These are phyloP conservation scores for Panopea generosa DNA, from an alignment of 2,888 invertebrate genomes.

Conservation along the genomic window DNA sequence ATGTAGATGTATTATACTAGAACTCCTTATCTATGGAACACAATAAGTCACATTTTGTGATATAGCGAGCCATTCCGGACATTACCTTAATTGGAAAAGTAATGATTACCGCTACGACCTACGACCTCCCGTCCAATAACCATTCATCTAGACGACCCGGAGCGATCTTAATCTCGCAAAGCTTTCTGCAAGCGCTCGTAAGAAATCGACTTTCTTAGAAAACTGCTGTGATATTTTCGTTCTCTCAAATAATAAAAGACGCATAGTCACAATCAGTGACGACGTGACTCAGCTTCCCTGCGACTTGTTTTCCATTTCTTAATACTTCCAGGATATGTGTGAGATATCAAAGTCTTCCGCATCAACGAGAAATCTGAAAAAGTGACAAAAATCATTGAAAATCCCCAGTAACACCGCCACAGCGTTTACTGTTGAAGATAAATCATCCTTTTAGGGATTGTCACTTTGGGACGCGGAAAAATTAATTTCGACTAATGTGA, in stretches of 20 bases:
- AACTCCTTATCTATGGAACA: not conserved
- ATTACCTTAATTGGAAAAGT: constrained; percentile 39
- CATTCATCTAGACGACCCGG: constrained; percentile 6
- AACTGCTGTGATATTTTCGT: too few relatives aligned
- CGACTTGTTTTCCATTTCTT: too few relatives aligned
- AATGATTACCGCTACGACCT: constrained; percentile 28
- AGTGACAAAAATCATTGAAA: too few relatives aligned
- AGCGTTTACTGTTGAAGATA: not conserved
- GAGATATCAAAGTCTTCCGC: too few relatives aligned
- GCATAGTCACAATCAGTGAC: too few relatives aligned
- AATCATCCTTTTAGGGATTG: constrained; percentile 2
- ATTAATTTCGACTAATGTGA: constrained; percentile 5
- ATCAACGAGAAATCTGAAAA: too few relatives aligned
- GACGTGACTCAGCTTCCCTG: too few relatives aligned
- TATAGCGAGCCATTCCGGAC: constrained; percentile 25
- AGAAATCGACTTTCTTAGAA: too few relatives aligned
- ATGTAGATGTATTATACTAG: too few relatives aligned
- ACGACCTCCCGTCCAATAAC: constrained; percentile 24
- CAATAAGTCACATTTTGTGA: constrained; percentile 25
- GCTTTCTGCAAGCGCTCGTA: not conserved
- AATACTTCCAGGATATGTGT: too few relatives aligned
- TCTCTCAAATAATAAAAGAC: too few relatives aligned
- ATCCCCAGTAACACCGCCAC: too few relatives aligned
- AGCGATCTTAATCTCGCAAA: not conserved
- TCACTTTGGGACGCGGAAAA: constrained; percentile 7